Base-by-base conservation (phyloP, 92 coral and sea anemone genomes). In the Virgularia gustaviana region DNA sequence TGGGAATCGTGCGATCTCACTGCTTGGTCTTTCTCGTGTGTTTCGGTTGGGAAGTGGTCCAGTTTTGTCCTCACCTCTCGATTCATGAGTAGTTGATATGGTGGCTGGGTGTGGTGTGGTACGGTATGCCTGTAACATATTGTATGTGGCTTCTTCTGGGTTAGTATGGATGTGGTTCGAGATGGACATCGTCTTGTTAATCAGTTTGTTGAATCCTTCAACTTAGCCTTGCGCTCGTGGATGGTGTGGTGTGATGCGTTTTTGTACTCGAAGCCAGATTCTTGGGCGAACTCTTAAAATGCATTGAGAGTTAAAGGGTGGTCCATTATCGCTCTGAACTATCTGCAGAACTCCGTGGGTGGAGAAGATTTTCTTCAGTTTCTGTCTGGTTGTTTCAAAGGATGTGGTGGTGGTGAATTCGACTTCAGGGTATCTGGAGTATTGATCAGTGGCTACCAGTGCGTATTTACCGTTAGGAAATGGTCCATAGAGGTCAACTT, bases 191-290 rank as follows among this genome's bases (percentile, higher is more conserved):
- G 28, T 68, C 41, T 68, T 80, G 75, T 85, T 85, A 4, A 80
- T 71, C 32, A 62, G 85, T 49, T 84, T 84, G 65, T 71, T 83
- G 16, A 49, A 43, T 8, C 78, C 73, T 67, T 84, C 88, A 11
- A 84, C 85, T 52, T 79, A 85, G 33, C 88, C 88, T 55, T 79
- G 81, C 38, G 85, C 81, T 45, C 79, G 79, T 24, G 85, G 79
- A 28, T 84, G 85, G 36, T 58, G 57, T 9, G 81, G 78, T 29
- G 85, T 84, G 53, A 84, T 42, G 63, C 62, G 56, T 59, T 79
- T 84, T 82, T 80, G 85, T 7, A 56, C 49, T 38, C 80, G 68
- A 24, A 75, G 82, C 30, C 49, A 51, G 62, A 75, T 79, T 0
- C 37, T 45, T 6, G 81, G 78, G 20, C 78, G 33, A 3, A 45